Base-by-base conservation (phyloP, 2,797 vertebrate genomes). In the Morelia viridis region DNA sequence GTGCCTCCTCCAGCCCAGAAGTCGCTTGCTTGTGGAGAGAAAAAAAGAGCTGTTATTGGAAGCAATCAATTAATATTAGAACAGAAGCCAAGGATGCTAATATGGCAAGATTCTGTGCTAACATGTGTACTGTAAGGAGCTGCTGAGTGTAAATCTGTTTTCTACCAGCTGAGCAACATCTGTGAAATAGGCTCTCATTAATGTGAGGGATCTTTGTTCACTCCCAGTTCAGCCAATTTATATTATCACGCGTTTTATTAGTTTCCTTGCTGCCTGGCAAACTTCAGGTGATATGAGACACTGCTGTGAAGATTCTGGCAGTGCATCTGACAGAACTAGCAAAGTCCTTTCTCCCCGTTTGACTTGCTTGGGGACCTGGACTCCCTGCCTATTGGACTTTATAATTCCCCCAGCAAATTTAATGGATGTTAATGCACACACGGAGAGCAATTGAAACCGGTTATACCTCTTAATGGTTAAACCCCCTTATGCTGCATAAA, bases 81-180 rank as follows among this genome's bases (percentile, higher is more conserved):
- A 57, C 71, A 19, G 93, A 62, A 57, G 19, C 17, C 93, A 89
- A 94, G 46, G 87, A 41, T 90, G 93, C 93, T 93, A 95, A 68
- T 95, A 90, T 95, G 94, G 88, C 90, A 94, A 92, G 95, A 95
- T 93, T 95, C 89, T 91, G 92, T 85, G 83, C 89, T 95, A 96
- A 95, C 94, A 94, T 96, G 96, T 94, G 93, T 85, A 93, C 92
- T 91, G 86, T 50, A 87, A 90, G 31, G 85, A 94, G 95, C 94
- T 94, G 92, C 94, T 95, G 93, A 87, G 93, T 93, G 88, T 85
- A 97, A 96, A 96, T 96, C 95, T 96, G 95, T 92, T 96, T 95
- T 93, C 94, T 92, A 92, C 94, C 93, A 95, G 90, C 93, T 91
- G 94, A 93, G 95, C 94, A 96, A 96, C 96, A 96, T 97, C 95